Evolutionary conservation across 2,888 invertebrate genomes (phyloP).

Genomic region (Ophioninae sp.): DNA sequence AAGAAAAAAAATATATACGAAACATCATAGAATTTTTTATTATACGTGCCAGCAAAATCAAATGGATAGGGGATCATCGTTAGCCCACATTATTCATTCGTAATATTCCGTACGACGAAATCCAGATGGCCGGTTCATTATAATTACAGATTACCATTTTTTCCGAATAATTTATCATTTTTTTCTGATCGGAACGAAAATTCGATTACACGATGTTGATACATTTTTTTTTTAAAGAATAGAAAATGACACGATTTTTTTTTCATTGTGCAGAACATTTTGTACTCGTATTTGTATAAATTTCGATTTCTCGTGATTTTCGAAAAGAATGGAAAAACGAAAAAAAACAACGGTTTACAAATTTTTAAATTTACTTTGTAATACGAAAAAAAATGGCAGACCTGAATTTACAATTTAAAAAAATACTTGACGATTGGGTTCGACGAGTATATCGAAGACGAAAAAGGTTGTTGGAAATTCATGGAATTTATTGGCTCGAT

Average conservation of each 20-base stretch:
- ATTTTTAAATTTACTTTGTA: background rate
- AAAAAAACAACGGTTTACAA: background rate
- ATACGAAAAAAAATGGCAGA: background rate
- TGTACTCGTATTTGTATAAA: background rate
- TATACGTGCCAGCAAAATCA: background rate
- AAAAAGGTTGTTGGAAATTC: conserved; percentile 14
- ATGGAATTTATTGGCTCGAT: conserved; percentile 22
- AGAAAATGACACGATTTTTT: too few relatives aligned
- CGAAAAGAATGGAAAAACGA: background rate
- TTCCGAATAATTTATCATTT: too few relatives aligned
- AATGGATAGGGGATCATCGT: background rate
- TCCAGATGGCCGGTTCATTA: background rate
- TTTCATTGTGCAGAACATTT: background rate
- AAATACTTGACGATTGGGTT: conserved; percentile 38
- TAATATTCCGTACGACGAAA: background rate
- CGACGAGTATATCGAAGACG: background rate
- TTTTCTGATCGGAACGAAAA: too few relatives aligned
- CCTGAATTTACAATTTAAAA: background rate
- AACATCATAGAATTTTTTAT: conserved; percentile 47
- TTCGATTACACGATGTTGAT: too few relatives aligned
- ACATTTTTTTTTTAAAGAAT: background rate
- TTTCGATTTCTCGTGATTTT: background rate
- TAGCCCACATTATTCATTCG: background rate
- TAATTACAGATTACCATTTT: too few relatives aligned
- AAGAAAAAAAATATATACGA: background rate